Evolutionary conservation across 2,888 invertebrate genomes (phyloP), one percentile per base, ranked within the genome.

Genomic region (Tipula vernalis): DNA sequence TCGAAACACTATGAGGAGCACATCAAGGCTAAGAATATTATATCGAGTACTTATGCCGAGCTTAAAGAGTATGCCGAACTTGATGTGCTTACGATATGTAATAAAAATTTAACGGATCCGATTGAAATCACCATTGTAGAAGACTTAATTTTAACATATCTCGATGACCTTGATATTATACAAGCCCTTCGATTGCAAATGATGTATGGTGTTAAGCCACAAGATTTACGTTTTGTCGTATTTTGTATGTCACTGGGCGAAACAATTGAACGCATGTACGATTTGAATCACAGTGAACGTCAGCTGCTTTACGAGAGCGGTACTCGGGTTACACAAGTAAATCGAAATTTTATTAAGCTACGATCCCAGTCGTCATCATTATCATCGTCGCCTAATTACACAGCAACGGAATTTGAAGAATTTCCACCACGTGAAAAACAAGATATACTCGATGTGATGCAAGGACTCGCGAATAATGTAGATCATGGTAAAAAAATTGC

Each of bases 201-300:
- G 42, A 89, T 91, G 15, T 91, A 93, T 88, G 90, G 91, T 18
- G 90, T 91, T 85, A 91, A 91, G 2, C 91, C 91, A 8, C 88
- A 90, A 2, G 94, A 94, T 89, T 89, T 94, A 87, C 93, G 93
- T 88, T 92, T 94, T 87, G 89, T 95, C 87, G 93, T 94, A 88
- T 91, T 94, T 86, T 94, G 94, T 87, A 92, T 93, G 91, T 92
- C 93, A 36, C 90, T 95, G 88, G 94, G 94, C 5, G 95, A 95
- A 89, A 93, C 93, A 28, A 91, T 94, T 88, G 91, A 93, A 5
- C 91, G 91, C 86, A 93, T 94, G 1, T 91, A 92, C 88, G 92
- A 94, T 87, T 90, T 96, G 88, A 94, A 94, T 1, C 92, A 93
- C 85, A 94, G 95, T 89, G 93, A 96, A 89, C 93, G 94, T 86